These are phyloP conservation scores for Neodontobutis hainanensis DNA, from an alignment of 2,113 vertebrate species.

Conservation along the genomic window DNA sequence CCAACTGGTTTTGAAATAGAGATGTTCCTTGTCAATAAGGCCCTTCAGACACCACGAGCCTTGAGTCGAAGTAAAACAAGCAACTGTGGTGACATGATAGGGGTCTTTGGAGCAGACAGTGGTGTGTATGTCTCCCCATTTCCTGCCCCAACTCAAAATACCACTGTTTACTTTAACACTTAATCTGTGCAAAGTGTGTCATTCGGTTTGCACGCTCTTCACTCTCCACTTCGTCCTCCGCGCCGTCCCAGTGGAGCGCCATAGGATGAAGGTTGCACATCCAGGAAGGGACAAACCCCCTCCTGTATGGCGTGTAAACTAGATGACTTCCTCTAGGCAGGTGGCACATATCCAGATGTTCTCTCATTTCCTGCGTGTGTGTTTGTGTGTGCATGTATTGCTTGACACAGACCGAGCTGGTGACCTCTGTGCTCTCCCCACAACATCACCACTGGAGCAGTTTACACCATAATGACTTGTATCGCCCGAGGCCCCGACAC, in stretches of 20 bases:
- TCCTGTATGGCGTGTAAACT: conserved; percentile 72
- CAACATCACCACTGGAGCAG: conserved; percentile 73
- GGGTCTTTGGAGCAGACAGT: conserved; percentile 30
- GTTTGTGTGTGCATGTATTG: conserved; percentile 53
- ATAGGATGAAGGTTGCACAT: conserved; percentile 75
- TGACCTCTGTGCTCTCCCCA: conserved; percentile 71
- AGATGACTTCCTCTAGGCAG: conserved; percentile 80
- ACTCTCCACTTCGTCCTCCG: conserved; percentile 71
- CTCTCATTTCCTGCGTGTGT: conserved; percentile 67
- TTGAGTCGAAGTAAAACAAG: conserved; percentile 54
- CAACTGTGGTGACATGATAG: conserved; percentile 61
- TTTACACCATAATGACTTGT: conserved; percentile 82
- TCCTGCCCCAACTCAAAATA: conserved; percentile 61
- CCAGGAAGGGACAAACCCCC: conserved; percentile 72
- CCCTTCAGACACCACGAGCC: conserved; percentile 32
- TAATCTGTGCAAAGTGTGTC: conserved; percentile 73
- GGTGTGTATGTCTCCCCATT: conserved; percentile 59
- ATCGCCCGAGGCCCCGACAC: conserved; percentile 76
- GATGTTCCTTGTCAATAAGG: conserved; percentile 18
- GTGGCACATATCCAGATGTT: conserved; percentile 79
- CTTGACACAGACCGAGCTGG: conserved; percentile 63
- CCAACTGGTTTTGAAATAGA: conserved; percentile 13
- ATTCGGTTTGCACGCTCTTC: conserved; percentile 76
- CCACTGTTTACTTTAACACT: conserved; percentile 73
- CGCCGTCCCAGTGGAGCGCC: conserved; percentile 70